These are phyloP conservation scores for Coregonus ussuriensis DNA, from an alignment of 2,797 vertebrate genomes.

Conservation along the genomic window DNA sequence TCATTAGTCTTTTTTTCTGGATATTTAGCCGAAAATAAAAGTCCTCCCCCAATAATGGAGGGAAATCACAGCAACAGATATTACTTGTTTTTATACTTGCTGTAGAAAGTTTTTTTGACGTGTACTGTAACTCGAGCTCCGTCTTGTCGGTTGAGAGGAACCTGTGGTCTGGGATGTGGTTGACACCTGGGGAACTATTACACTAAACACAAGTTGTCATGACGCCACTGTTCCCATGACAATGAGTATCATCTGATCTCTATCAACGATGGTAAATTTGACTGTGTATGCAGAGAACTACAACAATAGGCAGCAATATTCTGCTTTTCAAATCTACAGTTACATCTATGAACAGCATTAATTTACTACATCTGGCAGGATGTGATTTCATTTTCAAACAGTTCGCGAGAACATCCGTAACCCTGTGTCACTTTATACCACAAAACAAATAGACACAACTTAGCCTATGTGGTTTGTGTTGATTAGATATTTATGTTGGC, in stretches of 20 bases:
- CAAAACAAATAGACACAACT: slow-evolving; percentile 64
- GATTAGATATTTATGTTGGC: slow-evolving; percentile 67
- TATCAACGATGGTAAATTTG: too few relatives aligned
- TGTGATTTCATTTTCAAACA: not conserved
- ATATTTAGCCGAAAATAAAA: not conserved
- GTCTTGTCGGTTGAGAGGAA: slow-evolving; percentile 18
- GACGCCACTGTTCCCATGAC: not conserved
- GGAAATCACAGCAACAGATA: not conserved
- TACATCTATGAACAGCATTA: not conserved
- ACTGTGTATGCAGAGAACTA: not conserved
- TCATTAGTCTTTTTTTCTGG: not conserved
- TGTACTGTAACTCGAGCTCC: not conserved
- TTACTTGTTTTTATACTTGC: not conserved
- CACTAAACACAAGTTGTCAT: slow-evolving; percentile 9
- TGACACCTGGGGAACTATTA: slow-evolving; percentile 28
- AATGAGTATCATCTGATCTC: not conserved
- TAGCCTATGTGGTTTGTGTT: slow-evolving; percentile 63
- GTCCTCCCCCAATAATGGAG: not conserved
- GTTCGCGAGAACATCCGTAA: not conserved
- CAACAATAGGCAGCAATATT: not conserved
- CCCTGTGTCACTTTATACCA: slow-evolving; percentile 33
- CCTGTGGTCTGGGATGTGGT: slow-evolving; percentile 26
- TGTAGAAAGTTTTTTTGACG: not conserved
- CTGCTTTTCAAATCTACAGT: not conserved
- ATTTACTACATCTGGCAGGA: not conserved